Evolutionary conservation across 1,140 invertebrate species (phyloP).

Genomic region (Rhagoletis pomonella): DNA sequence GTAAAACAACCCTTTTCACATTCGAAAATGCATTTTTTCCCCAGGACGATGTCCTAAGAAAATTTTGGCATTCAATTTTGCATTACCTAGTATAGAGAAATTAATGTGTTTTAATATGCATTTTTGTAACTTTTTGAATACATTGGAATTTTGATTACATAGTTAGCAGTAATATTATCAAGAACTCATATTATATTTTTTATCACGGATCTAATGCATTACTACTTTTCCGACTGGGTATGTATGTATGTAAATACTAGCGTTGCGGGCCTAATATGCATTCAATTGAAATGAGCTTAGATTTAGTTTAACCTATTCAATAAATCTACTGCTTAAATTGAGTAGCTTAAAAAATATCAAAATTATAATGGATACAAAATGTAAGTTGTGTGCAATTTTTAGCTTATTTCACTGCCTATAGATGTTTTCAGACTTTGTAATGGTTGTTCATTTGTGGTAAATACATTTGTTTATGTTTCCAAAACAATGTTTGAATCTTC

Average conservation of each 20-base stretch:
- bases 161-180: no score
- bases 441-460: conserved; percentile 29
- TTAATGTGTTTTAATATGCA: no score
- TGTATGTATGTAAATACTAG: background rate
- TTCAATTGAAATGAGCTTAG: conserved; percentile 48
- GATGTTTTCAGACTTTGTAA: conserved; percentile 35
- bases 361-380: conserved; percentile 20
- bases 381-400: conserved; percentile 44
- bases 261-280: conserved; percentile 32
- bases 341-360: conserved; percentile 49
- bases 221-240: no score
- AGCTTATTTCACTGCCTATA: conserved; percentile 15
- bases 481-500: background rate
- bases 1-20: no score
- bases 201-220: background rate
- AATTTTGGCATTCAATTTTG: no score
- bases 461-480: conserved; percentile 22
- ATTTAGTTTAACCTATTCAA: conserved; percentile 49
- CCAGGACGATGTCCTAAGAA: no score
- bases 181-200: no score
- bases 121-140: no score
- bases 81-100: no score
- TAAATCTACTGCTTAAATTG: conserved; percentile 41
- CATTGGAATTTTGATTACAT: no score
- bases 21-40: no score